Base-by-base conservation (phyloP, 2,888 invertebrate species). In the Trissoscelio sp. region DNA sequence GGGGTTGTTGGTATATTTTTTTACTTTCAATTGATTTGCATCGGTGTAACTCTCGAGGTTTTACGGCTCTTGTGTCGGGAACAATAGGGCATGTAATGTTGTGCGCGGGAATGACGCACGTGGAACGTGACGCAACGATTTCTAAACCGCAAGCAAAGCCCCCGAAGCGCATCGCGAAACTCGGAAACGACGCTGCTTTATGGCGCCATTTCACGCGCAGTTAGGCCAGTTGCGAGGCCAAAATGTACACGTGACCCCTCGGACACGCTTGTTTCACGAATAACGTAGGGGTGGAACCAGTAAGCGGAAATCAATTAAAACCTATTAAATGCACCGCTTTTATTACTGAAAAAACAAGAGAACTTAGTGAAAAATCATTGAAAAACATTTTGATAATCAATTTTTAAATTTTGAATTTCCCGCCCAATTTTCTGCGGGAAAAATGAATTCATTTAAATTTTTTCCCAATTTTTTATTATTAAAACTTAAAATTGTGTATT, bases 91-190 rank as follows among this genome's bases (percentile, higher is more conserved):
- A 55, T 62, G 55, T 73, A 74, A 74, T 60, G 51, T 53, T 53
- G 62, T 16, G 53, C 44, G 62, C 16, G 46, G 18, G 66, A 57
- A 66, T 48, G 55, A 74, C 55, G 64, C 55, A 62, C 69, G 58
- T 62, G 62, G 22, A 69, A 78, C 74, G 62, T 74, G 69, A 80
- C 60, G 60, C 48, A 74, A 80, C 66, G 57, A 62, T 80, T 80
- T 57, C 16, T 16, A 62, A 70, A 75, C 75, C 74, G 12, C 75
- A 70, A 74, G 69, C 75, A 51, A 75, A 70, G 79, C 79, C 55
- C 74, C 57, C 31, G 69, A 57, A 80, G 74, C 80, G 64, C 48
- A 74, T 74, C 69, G 64, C 69, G 60, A 74, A 79, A 69, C 74
- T 44, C 69, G 60, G 70, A 58, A 79, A 66, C 42, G 20, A 24